Evolutionary conservation across 37 sponge, comb jelly and placozoan species (phyloP).

Genomic region (Lycopodina hypogea): DNA sequence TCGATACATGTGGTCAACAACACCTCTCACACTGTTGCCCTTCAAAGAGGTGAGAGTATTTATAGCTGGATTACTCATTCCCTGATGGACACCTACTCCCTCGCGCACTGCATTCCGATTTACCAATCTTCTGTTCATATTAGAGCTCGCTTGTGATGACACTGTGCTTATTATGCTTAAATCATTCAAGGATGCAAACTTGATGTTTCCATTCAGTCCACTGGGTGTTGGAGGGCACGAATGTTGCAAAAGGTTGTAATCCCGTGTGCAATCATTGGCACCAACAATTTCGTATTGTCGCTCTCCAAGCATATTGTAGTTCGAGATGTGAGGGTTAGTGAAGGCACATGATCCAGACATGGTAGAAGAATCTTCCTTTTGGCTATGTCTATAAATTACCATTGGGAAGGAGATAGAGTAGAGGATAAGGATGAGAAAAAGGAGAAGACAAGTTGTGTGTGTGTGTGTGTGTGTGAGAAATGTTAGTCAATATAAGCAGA

Average conservation of each 20-base stretch:
- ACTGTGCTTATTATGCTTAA: conserved; percentile 13
- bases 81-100: not conserved
- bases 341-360: not conserved
- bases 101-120: not conserved
- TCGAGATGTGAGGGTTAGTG: conserved; percentile 8
- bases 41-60: not conserved
- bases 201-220: conserved; percentile 6
- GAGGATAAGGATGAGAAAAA: not conserved
- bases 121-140: no score
- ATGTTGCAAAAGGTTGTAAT: conserved; percentile 31
- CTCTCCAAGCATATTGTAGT: conserved; percentile 33
- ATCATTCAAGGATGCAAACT: not conserved
- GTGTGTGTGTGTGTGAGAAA: no score
- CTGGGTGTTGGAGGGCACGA: conserved; percentile 21
- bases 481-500: no score
- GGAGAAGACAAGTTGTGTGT: no score
- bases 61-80: not conserved
- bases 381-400: conserved; percentile 9
- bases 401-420: not conserved
- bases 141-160: not conserved
- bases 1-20: conserved; percentile 10
- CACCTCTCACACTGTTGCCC: not conserved
- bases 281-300: conserved; percentile 28
- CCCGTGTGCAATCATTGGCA: not conserved
- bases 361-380: not conserved